Conservation (phyloP, 2,797 vertebrate genomes). For the Oophaga sylvatica region DNA sequence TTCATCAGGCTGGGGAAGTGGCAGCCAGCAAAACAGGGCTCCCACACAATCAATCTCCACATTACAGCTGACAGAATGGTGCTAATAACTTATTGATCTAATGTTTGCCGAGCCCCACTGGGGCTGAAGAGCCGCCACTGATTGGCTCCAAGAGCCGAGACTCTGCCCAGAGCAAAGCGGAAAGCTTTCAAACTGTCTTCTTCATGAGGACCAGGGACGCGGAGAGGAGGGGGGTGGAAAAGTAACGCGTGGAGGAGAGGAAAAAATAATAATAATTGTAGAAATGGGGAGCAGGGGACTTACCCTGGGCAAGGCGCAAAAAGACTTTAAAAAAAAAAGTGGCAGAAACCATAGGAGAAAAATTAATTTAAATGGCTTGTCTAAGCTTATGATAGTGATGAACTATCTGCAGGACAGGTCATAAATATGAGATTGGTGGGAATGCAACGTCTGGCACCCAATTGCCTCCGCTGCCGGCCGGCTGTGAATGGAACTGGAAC, state of each 20-base stretch:
- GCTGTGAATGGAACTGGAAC: too few relatives aligned
- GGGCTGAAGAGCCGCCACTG: conserved; percentile 89
- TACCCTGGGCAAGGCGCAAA: background rate
- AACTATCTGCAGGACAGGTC: background rate
- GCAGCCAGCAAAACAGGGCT: conserved; percentile 77
- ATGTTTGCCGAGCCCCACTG: conserved; percentile 84
- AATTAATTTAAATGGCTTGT: background rate
- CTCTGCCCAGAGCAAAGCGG: conserved; percentile 75
- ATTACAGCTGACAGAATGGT: conserved; percentile 99
- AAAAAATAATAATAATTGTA: background rate
- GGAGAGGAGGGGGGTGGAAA: conserved; percentile 55
- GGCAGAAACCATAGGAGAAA: background rate
- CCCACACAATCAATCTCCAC: conserved; percentile 97
- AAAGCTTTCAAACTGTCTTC: conserved; percentile 73
- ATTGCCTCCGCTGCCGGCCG: too few relatives aligned
- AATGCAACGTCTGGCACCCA: too few relatives aligned
- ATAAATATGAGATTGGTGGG: too few relatives aligned
- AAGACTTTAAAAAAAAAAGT: background rate
- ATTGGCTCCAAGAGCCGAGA: conserved; percentile 86
- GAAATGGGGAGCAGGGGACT: background rate
- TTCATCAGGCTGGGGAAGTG: conserved; percentile 92
- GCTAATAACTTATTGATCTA: conserved; percentile 99
- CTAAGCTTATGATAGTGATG: background rate
- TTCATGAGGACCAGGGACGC: conserved; percentile 64
- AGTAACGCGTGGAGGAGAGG: conserved; percentile 35